Base-by-base conservation (phyloP, 2,113 vertebrate species). In the Pseudopodoces humilis region DNA sequence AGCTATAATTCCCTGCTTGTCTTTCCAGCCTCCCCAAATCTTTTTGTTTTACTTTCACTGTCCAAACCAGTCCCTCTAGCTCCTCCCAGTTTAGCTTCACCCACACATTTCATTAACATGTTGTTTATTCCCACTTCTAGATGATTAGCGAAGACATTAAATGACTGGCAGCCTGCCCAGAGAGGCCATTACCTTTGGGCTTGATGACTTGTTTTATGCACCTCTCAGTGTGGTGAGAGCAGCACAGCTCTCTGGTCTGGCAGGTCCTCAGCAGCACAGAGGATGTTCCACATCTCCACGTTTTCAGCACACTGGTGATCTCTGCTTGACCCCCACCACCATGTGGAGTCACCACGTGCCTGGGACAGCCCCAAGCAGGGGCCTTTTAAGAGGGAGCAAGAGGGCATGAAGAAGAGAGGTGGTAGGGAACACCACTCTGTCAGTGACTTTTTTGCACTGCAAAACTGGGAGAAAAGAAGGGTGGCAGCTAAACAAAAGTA, bases 61-160 rank as follows among this genome's bases (percentile, higher is more conserved):
- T 65, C 65, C 62, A 96, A 47, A 79, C 44, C 43, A 78, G 19
- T 16, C 52, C 50, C 39, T 78, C 35, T 74, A 58, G 69, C 86
- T 86, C 86, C 90, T 84, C 65, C 78, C 75, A 75, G 70, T 53
- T 94, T 64, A 93, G 55, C 37, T 70, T 82, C 88, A 91, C 70
- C 62, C 90, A 85, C 46, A 80, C 46, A 80, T 94, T 94, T 95
- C 67, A 87, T 88, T 96, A 94, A 62, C 44, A 56, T 46, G 53
- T 44, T 95, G 82, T 95, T 95, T 93, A 92, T 63, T 93, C 88
- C 75, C 65, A 85, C 67, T 90, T 96, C 75, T 58, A 24, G 41
- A 80, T 90, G 78, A 93, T 93, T 90, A 96, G 85, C 5, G 0
- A 79, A 90, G 90, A 37, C 65, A 94, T 76, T 84, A 94, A 93